Evolutionary conservation across 2,888 invertebrate species (phyloP).

Genomic region (Cephus nigrinus): DNA sequence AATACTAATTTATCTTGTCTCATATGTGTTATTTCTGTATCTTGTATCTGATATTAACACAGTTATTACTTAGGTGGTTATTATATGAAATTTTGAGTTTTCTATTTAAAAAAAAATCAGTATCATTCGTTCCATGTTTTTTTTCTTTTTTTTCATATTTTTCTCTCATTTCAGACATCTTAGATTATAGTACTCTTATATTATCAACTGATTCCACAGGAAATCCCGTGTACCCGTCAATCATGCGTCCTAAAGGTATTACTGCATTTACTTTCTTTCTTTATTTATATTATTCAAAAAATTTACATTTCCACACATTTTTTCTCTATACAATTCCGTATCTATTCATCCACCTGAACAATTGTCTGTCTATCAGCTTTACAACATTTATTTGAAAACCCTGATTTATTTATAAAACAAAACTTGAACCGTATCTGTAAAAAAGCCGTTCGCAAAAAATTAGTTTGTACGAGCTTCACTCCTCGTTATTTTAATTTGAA

Average conservation of each 20-base stretch:
- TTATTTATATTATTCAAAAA: constrained; percentile 8
- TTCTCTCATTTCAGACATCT: constrained; percentile 75
- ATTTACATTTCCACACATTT: not conserved
- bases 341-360: not conserved
- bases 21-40: not conserved
- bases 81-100: not conserved
- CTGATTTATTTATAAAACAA: not conserved
- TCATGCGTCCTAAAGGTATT: constrained; percentile 79
- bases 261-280: constrained; percentile 32
- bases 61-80: not conserved
- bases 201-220: constrained; percentile 83
- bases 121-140: not conserved
- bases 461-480: not conserved
- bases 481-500: not conserved
- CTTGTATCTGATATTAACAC: not conserved
- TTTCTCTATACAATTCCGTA: not conserved
- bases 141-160: constrained; percentile 41
- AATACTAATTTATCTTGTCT: not conserved
- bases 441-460: not conserved
- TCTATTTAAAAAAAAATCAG: not conserved
- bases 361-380: not conserved
- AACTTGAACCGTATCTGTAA: not conserved
- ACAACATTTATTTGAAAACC: not conserved
- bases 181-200: constrained; percentile 79
- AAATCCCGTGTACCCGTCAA: constrained; percentile 76